Evolutionary conservation across 2,888 invertebrate species (phyloP).

Genomic region (Chaetogeoica ovagalla): DNA sequence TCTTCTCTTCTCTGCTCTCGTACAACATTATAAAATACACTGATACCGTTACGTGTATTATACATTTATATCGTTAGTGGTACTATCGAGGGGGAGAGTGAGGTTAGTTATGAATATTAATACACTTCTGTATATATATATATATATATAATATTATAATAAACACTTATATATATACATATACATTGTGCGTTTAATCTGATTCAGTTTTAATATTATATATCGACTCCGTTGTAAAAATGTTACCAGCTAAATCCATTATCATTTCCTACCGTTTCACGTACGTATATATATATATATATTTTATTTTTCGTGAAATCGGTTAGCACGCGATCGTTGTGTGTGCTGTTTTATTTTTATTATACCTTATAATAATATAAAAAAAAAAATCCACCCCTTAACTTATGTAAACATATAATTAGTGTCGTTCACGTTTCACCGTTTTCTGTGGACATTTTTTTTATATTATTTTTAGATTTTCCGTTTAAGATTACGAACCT

Average conservation of each 20-base stretch:
- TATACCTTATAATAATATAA: background rate
- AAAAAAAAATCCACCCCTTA: background rate
- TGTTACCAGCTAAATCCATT: constrained; percentile 20
- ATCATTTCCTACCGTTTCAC: constrained; percentile 12
- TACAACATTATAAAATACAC: too few relatives aligned
- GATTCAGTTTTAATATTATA: constrained; percentile 21
- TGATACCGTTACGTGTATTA: too few relatives aligned
- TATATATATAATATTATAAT: background rate
- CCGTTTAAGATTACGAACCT: background rate
- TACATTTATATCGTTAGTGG: background rate
- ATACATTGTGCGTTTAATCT: constrained; percentile 14
- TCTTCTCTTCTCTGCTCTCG: too few relatives aligned
- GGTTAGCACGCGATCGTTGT: constrained; percentile 17
- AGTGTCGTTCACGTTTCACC: constrained; percentile 30
- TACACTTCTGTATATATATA: background rate
- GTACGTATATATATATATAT: too few relatives aligned
- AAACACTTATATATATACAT: background rate
- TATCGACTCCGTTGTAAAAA: background rate
- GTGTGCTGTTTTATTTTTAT: background rate
- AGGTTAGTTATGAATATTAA: constrained; percentile 30
- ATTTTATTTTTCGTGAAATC: constrained; percentile 14
- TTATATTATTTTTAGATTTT: constrained; percentile 22
- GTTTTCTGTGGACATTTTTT: constrained; percentile 7
- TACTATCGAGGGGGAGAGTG: background rate
- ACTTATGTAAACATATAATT: constrained; percentile 40